Evolutionary conservation across 2,797 vertebrate genomes (phyloP), one percentile per base, ranked within the genome.

Genomic region (Poecilia wingei): DNA sequence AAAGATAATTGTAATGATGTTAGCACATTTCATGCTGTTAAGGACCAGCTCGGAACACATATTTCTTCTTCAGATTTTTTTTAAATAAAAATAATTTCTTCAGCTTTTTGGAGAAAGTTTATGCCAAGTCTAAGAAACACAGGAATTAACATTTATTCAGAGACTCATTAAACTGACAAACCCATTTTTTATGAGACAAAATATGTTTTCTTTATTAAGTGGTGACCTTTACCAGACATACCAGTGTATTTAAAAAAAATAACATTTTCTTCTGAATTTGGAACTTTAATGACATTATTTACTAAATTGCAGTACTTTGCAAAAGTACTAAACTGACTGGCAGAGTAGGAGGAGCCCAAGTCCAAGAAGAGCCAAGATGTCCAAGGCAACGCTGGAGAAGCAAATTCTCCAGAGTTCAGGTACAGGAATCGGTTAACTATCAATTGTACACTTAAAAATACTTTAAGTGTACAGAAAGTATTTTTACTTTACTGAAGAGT

Each of bases 91-190:
- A 86, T 88, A 79, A 49, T 59, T n/a, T 82, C 66, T 75, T 31
- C 41, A 78, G 87, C 68, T 79, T 76, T 72, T 74, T 75, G 41
- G 33, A 78, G 71, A 75, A 81, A 49, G 82, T 86, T 86, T 79
- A 82, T 82, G 78, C 82, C 84, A 89, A 88, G 88, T 91, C 91
- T 91, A 83, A 88, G 86, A 94, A 94, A 91, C 92, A 93, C 86
- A 82, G 84, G 85, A 91, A 91, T 92, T 91, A 94, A 95, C 93
- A 93, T 93, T 95, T 93, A 90, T 95, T 95, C 91, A 95, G 86
- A 79, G 86, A 76, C 64, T 83, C 82, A 93, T 95, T 95, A 95
- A 95, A 91, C 95, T 95, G 85, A 95, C 78, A 79, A 68, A 53
- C 78, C 86, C 81, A 94, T 95, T 95, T 94, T 94, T 95, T 88